Evolutionary conservation across 2,888 invertebrate genomes (phyloP).

Genomic region (Cheilosia pagana): DNA sequence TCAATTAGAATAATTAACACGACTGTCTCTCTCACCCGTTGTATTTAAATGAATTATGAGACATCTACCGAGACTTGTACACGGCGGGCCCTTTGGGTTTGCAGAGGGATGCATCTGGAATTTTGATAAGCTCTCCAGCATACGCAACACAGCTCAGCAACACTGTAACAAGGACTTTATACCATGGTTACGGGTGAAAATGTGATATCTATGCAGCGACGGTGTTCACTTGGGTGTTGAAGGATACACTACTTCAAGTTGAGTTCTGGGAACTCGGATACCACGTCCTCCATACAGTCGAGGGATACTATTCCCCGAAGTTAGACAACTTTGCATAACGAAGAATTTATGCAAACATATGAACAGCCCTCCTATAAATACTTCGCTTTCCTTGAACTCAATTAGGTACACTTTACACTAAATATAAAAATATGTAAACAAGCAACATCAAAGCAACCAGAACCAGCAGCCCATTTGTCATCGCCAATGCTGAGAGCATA

Average conservation of each 20-base stretch:
- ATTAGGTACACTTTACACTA: not conserved
- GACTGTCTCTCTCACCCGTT: conserved; percentile 61
- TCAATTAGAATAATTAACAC: conserved; percentile 74
- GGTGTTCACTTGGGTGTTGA: conserved; percentile 59
- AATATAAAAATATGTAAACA: not conserved
- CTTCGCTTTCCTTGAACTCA: not conserved
- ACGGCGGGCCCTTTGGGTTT: conserved; percentile 54
- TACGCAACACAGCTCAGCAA: conserved; percentile 1
- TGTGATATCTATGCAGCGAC: conserved; percentile 24
- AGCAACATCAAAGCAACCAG: not conserved
- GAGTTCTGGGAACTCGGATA: not conserved
- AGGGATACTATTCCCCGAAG: not conserved
- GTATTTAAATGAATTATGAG: conserved; percentile 71
- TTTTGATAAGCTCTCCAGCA: conserved; percentile 55
- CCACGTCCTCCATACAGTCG: not conserved
- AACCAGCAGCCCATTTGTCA: not conserved
- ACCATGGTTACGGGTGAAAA: not conserved
- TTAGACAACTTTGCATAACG: conserved; percentile 3
- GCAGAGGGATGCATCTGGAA: conserved; percentile 60
- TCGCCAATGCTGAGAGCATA: not conserved
- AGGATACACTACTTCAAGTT: conserved; percentile 23
- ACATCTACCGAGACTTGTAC: conserved; percentile 63
- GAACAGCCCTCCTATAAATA: not conserved
- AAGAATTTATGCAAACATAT: not conserved
- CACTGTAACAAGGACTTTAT: conserved; percentile 18